phyloP scores from a whole-genome alignment of 2,113 vertebrate genomes.

The Elephas maximus region DNA sequence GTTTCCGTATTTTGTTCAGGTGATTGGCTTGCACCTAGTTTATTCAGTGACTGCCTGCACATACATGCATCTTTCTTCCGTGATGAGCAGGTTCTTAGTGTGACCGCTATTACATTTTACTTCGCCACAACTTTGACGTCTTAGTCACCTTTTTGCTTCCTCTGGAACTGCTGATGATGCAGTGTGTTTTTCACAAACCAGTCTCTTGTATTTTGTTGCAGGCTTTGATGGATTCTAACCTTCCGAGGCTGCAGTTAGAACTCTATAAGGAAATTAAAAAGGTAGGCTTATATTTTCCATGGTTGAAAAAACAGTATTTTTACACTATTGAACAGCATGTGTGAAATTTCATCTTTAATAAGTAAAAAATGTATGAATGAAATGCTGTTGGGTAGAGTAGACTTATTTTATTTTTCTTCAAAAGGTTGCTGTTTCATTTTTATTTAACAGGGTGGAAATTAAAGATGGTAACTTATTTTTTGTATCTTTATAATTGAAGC shows the following conservation, averaged over 20 bases:
- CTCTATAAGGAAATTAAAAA: conserved; percentile 99
- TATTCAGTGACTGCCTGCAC: background rate
- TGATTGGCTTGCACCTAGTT: background rate
- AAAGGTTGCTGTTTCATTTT: background rate
- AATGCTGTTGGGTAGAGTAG: background rate
- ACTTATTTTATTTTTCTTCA: background rate
- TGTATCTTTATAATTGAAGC: background rate
- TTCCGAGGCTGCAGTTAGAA: conserved; percentile 97
- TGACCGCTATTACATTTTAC: background rate
- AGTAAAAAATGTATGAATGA: background rate
- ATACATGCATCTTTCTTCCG: background rate
- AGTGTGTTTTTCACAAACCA: background rate
- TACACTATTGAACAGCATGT: background rate
- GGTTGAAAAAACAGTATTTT: background rate
- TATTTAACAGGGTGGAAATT: background rate
- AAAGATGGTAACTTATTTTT: background rate
- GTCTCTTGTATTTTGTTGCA: conserved; percentile 76
- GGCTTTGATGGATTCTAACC: conserved; percentile 99
- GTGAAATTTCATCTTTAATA: background rate
- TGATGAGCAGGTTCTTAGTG: background rate
- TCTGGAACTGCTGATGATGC: background rate
- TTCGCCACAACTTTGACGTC: background rate
- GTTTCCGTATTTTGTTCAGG: background rate
- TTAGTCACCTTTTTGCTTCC: background rate
- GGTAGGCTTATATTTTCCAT: conserved; percentile 87